These are phyloP conservation scores for Eristalinus aeneus DNA, from an alignment of 2,888 invertebrate genomes.

Conservation along the genomic window DNA sequence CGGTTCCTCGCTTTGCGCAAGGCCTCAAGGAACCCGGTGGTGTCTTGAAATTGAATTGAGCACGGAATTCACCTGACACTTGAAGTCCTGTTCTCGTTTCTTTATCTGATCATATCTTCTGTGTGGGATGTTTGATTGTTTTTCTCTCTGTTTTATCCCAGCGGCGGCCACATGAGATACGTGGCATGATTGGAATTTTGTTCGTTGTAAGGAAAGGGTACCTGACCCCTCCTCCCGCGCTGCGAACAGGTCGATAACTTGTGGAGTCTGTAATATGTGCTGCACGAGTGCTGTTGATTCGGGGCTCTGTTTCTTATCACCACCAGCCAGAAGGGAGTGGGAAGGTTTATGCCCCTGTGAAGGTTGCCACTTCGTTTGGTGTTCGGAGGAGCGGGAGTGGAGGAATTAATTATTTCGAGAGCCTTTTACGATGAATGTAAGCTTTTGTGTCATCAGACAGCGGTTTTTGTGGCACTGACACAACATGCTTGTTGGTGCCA, in stretches of 20 bases:
- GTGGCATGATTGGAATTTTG: slow-evolving; percentile 30
- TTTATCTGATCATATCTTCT: background rate
- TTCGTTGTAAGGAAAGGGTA: background rate
- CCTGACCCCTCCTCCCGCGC: background rate
- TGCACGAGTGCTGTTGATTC: background rate
- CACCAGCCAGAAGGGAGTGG: background rate
- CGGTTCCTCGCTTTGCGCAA: background rate
- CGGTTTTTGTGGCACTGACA: background rate
- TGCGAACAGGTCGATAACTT: background rate
- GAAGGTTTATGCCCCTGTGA: background rate
- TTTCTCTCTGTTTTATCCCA: background rate
- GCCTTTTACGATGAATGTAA: slow-evolving; percentile 39
- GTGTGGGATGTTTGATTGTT: slow-evolving; percentile 13
- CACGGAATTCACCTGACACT: background rate
- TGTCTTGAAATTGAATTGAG: slow-evolving; percentile 17
- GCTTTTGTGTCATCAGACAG: slow-evolving; percentile 21
- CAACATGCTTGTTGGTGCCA: background rate
- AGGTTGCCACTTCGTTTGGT: background rate
- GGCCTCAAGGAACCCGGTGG: slow-evolving; percentile 4
- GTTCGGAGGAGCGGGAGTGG: background rate
- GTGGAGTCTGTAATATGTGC: background rate
- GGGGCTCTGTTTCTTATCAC: background rate
- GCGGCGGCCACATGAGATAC: background rate
- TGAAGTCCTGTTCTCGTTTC: background rate
- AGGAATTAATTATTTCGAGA: slow-evolving; percentile 52